phyloP scores from a whole-genome alignment of 2,113 vertebrate species.

The Nyctereutes procyonoides region DNA sequence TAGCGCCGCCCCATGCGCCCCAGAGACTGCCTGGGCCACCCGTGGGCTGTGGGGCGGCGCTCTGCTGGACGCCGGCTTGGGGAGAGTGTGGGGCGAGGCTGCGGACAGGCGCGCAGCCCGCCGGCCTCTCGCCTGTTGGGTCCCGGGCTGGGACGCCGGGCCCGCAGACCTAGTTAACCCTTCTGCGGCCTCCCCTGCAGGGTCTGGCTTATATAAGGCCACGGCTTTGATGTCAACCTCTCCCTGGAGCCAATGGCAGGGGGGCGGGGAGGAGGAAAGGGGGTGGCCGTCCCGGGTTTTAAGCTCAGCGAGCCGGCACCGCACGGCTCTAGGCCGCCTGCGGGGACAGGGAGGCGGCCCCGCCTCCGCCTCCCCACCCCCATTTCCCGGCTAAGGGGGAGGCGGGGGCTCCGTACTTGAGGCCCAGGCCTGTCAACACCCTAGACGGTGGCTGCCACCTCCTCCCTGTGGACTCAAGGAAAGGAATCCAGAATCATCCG shows the following conservation, averaged over 20 bases:
- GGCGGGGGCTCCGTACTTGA: neutral
- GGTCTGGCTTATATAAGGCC: conserved; percentile 89
- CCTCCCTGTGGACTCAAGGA: neutral
- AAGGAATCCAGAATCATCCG: neutral
- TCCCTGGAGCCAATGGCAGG: conserved; percentile 88
- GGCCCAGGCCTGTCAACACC: neutral
- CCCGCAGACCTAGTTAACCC: conserved; percentile 84
- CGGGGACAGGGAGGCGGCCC: conserved; percentile 6
- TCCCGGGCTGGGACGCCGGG: neutral
- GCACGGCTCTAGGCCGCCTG: conserved; percentile 48
- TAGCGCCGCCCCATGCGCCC: conserved; percentile 76
- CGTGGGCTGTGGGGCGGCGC: conserved; percentile 58
- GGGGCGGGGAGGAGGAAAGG: conserved; percentile 70
- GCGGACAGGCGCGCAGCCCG: neutral
- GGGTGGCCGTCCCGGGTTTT: conserved; percentile 81
- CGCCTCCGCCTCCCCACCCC: conserved; percentile 4
- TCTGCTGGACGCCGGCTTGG: neutral
- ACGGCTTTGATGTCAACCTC: conserved; percentile 78
- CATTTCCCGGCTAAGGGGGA: neutral
- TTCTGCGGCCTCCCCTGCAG: conserved; percentile 83
- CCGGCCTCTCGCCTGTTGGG: neutral
- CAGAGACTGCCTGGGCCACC: conserved; percentile 55
- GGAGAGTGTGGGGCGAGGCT: neutral
- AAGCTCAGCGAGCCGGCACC: conserved; percentile 48
- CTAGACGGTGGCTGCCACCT: neutral